Percentiles rank a stretch among this genome's conserved stretches.
Evolutionary conservation across 2,113 vertebrate species (phyloP).

Genomic region (Catagonus wagneri): DNA sequence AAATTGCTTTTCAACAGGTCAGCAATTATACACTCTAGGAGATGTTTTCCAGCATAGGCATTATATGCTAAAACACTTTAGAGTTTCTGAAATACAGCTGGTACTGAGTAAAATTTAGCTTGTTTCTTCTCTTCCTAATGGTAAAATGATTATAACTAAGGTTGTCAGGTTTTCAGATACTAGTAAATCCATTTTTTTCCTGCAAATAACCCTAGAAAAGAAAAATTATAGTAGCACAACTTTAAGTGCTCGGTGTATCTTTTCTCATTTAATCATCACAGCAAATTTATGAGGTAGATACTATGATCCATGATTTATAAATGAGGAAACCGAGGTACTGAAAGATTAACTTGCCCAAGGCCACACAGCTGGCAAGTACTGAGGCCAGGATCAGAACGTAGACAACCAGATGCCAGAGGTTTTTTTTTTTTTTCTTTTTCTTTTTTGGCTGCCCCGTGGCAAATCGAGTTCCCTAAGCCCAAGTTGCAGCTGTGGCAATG

Average conservation of each 20-base stretch:
- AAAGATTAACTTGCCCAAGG: not conserved
- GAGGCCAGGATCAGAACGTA: not conserved
- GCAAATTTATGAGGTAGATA: not conserved
- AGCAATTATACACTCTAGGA: not conserved
- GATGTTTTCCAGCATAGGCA: not conserved
- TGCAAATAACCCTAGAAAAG: not conserved
- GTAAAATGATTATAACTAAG: conserved; percentile 30
- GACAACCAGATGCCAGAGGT: not conserved
- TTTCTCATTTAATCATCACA: conserved; percentile 11
- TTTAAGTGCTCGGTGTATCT: not conserved
- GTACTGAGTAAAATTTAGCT: not conserved
- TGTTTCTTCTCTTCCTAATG: conserved; percentile 6
- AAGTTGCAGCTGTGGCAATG: no score
- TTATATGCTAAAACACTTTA: not conserved
- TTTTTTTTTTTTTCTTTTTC: not conserved
- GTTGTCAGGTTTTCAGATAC: not conserved
- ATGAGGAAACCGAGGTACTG: not conserved
- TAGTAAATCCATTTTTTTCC: not conserved
- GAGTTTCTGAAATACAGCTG: not conserved
- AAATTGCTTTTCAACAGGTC: not conserved
- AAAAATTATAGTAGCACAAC: not conserved
- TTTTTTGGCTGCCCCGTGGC: no score
- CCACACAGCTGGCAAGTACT: not conserved
- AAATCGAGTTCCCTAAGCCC: no score
- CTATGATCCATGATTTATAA: not conserved